Percentiles rank a stretch among this genome's conserved stretches.
These are phyloP conservation scores for Sebastolobus alascanus DNA, from an alignment of 2,797 vertebrate species.

Conservation along the genomic window DNA sequence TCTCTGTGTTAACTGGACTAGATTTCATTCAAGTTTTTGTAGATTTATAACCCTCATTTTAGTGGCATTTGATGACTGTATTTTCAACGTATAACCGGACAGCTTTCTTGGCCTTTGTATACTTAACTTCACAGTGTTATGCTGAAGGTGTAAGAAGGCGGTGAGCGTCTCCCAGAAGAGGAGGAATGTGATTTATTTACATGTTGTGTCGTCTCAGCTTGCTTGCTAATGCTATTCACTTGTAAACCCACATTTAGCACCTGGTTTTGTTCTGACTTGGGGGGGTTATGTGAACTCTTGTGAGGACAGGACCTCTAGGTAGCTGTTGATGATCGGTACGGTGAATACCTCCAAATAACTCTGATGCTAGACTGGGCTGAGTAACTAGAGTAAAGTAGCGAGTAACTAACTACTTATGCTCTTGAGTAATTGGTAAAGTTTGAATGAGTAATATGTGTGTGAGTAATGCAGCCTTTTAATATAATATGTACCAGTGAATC, in stretches of 20 bases:
- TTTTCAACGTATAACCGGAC: neutral
- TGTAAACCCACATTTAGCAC: neutral
- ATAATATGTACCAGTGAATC: neutral
- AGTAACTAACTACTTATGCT: neutral
- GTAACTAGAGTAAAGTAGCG: neutral
- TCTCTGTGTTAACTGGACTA: neutral
- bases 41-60: neutral
- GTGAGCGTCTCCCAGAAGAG: neutral
- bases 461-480: neutral
- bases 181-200: neutral
- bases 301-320: neutral
- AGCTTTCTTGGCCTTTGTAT: neutral
- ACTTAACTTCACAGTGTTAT: neutral
- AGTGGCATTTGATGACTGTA: neutral
- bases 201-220: neutral
- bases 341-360: neutral
- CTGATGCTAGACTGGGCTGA: neutral
- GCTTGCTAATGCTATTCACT: neutral
- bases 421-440: neutral
- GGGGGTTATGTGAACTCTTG: neutral
- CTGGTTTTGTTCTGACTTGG: neutral
- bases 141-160: neutral
- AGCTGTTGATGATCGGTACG: neutral
- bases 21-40: neutral
- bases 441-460: neutral